These are phyloP conservation scores for Picus viridis DNA, from an alignment of 2,797 vertebrate genomes.

Conservation along the genomic window DNA sequence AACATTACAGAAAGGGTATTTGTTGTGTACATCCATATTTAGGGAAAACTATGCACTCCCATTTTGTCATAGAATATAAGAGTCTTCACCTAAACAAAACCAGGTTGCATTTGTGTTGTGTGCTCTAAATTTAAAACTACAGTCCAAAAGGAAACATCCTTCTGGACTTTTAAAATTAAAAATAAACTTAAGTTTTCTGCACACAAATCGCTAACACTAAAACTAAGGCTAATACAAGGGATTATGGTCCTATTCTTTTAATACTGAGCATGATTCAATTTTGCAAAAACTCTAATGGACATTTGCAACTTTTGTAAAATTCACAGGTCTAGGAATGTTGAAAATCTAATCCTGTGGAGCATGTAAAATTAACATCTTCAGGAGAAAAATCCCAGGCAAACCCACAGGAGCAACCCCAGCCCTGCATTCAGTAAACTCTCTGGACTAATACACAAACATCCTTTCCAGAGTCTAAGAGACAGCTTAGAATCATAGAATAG, in stretches of 20 bases:
- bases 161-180: neutral
- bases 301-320: neutral
- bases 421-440: neutral
- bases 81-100: neutral
- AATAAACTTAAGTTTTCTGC: neutral
- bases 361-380: neutral
- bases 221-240: neutral
- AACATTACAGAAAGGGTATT: slow-evolving; percentile 49
- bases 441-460: neutral
- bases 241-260: neutral
- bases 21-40: slow-evolving; percentile 8
- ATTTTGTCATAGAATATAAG: neutral
- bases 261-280: neutral
- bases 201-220: neutral
- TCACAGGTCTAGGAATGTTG: neutral
- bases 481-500: too few species aligned
- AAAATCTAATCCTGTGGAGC: neutral
- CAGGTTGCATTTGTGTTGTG: neutral
- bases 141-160: neutral
- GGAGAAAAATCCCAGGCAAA: neutral
- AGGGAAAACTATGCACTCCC: neutral
- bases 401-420: neutral
- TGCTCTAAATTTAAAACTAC: neutral
- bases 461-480: neutral
- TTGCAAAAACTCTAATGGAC: neutral